A percentile compares a stretch with the other conserved stretches of the same genome.
These are phyloP conservation scores for Gasteruption jaculator DNA, from an alignment of 2,888 invertebrate species.

Conservation along the genomic window DNA sequence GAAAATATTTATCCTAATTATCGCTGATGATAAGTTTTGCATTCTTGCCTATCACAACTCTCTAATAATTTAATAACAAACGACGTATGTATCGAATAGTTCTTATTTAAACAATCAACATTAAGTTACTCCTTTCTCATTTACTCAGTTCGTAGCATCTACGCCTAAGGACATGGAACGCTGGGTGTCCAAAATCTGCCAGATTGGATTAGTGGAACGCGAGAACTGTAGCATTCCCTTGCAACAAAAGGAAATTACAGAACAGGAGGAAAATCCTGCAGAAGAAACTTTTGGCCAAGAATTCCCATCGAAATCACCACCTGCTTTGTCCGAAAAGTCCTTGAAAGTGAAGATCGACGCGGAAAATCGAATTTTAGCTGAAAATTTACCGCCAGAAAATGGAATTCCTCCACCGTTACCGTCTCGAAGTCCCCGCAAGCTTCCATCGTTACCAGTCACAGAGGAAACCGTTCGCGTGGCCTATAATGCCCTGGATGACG, in stretches of 20 bases:
- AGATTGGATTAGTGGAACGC: constrained; percentile 18
- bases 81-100: no score
- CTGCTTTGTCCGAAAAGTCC: no score
- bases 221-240: no score
- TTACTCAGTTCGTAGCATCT: constrained; percentile 37
- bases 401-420: constrained; percentile 34
- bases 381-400: no score
- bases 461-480: background rate
- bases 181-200: constrained; percentile 40
- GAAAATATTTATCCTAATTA: no score
- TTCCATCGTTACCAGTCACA: constrained; percentile 34
- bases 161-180: constrained; percentile 42
- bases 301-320: no score
- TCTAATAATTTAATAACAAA: background rate
- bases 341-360: background rate
- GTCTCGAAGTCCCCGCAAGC: constrained; percentile 30
- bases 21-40: no score
- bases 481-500: constrained; percentile 27
- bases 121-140: constrained; percentile 3
- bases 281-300: no score
- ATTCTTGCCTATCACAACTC: no score
- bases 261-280: constrained; percentile 4
- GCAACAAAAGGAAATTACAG: constrained; percentile 8
- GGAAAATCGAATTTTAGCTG: background rate
- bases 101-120: background rate